Evolutionary conservation across 2,888 invertebrate genomes (phyloP).

Genomic region (Diarsia brunnea): DNA sequence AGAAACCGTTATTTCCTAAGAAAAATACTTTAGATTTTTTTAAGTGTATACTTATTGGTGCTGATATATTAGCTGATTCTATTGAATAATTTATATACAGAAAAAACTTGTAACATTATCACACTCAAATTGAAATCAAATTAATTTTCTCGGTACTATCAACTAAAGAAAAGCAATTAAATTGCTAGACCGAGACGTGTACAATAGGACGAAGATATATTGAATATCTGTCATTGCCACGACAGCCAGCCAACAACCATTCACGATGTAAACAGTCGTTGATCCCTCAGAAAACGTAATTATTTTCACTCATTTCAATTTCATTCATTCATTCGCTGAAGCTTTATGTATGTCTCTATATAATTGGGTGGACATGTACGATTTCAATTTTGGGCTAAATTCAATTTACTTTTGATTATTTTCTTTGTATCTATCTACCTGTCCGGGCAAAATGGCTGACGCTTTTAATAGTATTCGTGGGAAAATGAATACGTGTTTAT

Average conservation of each 20-base stretch:
- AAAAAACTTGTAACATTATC: neutral
- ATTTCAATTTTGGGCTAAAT: slow-evolving; percentile 24
- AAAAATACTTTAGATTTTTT: too few species aligned
- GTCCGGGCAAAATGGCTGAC: neutral
- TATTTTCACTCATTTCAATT: slow-evolving; percentile 40
- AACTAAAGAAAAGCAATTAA: slow-evolving; percentile 7
- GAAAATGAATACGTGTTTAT: neutral
- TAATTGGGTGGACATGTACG: slow-evolving; percentile 25
- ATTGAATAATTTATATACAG: neutral
- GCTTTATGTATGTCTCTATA: slow-evolving; percentile 11
- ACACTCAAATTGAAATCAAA: neutral
- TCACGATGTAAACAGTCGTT: neutral
- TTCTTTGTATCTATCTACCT: slow-evolving; percentile 28
- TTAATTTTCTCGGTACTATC: neutral
- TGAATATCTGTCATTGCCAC: slow-evolving; percentile 33
- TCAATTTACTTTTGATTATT: slow-evolving; percentile 32
- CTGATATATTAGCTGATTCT: neutral
- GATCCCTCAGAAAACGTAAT: slow-evolving; percentile 21
- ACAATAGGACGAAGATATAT: slow-evolving; percentile 17
- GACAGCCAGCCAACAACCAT: neutral
- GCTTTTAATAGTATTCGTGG: slow-evolving; percentile 6
- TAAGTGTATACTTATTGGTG: too few species aligned
- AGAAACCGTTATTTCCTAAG: too few species aligned
- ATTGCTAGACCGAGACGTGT: neutral
- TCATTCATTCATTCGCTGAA: slow-evolving; percentile 22